phyloP scores from a whole-genome alignment of 2,888 invertebrate species.

The Elmis aenea region DNA sequence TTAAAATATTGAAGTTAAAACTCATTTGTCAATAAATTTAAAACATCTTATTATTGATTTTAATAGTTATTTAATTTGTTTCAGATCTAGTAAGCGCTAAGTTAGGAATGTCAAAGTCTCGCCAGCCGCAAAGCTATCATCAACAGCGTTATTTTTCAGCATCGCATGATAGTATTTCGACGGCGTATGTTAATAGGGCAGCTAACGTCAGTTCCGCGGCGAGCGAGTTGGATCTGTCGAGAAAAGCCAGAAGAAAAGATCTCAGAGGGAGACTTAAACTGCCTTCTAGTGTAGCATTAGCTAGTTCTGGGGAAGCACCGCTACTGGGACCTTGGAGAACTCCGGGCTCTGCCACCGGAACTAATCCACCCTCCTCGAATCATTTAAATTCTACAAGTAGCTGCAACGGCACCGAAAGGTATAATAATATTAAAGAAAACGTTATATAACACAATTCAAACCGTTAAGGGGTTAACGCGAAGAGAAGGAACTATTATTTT shows the following conservation, averaged over 20 bases:
- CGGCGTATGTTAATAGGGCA: conserved; percentile 54
- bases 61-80: no score
- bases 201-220: conserved; percentile 60
- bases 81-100: conserved; percentile 76
- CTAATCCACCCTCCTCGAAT: conserved; percentile 54
- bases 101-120: conserved; percentile 58
- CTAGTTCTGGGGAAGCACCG: conserved; percentile 71
- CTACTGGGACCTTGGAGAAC: conserved; percentile 63
- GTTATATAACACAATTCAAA: no score
- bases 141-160: conserved; percentile 62
- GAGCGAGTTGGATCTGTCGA: conserved; percentile 74
- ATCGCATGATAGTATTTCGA: conserved; percentile 69
- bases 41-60: no score
- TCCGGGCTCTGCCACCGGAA: conserved; percentile 52
- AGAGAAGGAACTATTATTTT: no score
- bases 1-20: no score
- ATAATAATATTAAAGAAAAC: no score
- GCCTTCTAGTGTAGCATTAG: conserved; percentile 54
- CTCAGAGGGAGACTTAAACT: conserved; percentile 58
- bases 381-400: conserved; percentile 58
- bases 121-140: conserved; percentile 24
- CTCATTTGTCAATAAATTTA: no score
- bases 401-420: conserved; percentile 67
- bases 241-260: conserved; percentile 63
- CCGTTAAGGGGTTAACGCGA: no score